Percentiles rank a stretch among this genome's conserved stretches.
Conservation (phyloP, 2,797 vertebrate species). For the Iguana delicatissima region DNA sequence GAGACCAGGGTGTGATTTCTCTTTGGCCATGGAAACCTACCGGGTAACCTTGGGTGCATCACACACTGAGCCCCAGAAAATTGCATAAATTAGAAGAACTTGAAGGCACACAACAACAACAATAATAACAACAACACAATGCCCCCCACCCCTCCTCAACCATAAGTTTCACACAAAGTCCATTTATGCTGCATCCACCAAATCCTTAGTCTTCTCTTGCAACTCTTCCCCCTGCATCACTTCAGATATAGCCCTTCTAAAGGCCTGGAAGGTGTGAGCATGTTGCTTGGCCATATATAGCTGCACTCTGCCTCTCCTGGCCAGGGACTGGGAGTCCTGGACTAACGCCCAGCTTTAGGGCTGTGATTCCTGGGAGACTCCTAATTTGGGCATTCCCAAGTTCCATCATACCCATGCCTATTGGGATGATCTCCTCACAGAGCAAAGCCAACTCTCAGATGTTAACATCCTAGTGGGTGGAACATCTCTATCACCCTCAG, state of each 20-base stretch:
- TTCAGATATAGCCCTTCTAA: not conserved
- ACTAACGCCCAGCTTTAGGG: constrained; percentile 11
- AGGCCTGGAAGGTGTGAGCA: not conserved
- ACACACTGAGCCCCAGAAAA: too few species aligned
- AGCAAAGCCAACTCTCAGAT: not conserved
- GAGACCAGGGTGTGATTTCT: too few species aligned
- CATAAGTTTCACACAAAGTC: not conserved
- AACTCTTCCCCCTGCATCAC: not conserved
- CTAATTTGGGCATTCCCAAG: constrained; percentile 39
- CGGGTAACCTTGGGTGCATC: too few species aligned
- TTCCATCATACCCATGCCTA: not conserved
- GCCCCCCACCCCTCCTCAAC: not conserved
- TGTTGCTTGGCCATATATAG: constrained; percentile 39
- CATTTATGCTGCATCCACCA: too few species aligned
- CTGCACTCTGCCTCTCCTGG: constrained; percentile 13
- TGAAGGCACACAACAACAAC: too few species aligned
- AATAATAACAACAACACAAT: too few species aligned
- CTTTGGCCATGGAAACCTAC: too few species aligned
- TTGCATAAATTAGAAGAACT: too few species aligned
- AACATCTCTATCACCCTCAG: not conserved
- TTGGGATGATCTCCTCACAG: not conserved
- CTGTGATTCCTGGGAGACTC: constrained; percentile 15
- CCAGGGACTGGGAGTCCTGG: constrained; percentile 17
- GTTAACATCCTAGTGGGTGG: not conserved
- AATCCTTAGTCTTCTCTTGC: not conserved